phyloP scores from a whole-genome alignment of 2,797 vertebrate genomes.

The Rhinogobio ventralis region DNA sequence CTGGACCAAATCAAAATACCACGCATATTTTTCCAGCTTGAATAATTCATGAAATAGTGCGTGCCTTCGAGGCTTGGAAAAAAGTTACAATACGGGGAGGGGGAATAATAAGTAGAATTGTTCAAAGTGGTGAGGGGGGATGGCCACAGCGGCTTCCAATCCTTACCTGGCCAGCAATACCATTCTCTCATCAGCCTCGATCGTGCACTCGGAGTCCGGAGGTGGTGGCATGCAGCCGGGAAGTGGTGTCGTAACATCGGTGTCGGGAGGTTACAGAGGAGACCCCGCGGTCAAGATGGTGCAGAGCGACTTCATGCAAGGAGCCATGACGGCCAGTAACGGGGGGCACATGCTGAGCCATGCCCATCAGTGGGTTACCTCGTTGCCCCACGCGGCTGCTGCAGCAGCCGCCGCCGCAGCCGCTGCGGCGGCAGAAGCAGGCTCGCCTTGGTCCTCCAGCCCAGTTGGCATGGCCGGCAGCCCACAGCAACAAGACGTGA shows the following conservation, averaged over 20 bases:
- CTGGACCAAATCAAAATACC: slow-evolving; percentile 59
- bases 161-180: slow-evolving; percentile 91
- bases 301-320: slow-evolving; percentile 97
- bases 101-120: slow-evolving; percentile 60
- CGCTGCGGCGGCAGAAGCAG: slow-evolving; percentile 86
- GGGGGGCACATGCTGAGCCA: slow-evolving; percentile 96
- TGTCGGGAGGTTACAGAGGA: slow-evolving; percentile 88
- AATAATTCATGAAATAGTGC: slow-evolving; percentile 70
- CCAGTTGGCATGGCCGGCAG: slow-evolving; percentile 85
- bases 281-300: slow-evolving; percentile 94
- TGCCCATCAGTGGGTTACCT: slow-evolving; percentile 97
- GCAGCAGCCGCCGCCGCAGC: slow-evolving; percentile 86
- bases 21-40: slow-evolving; percentile 62
- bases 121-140: slow-evolving; percentile 75
- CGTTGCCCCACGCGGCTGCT: slow-evolving; percentile 91
- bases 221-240: slow-evolving; percentile 90
- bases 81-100: slow-evolving; percentile 68
- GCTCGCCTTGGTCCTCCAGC: slow-evolving; percentile 90
- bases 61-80: slow-evolving; percentile 60
- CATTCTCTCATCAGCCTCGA: slow-evolving; percentile 88
- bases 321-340: slow-evolving; percentile 93
- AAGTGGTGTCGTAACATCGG: slow-evolving; percentile 87
- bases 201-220: slow-evolving; percentile 89
- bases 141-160: slow-evolving; percentile 94
- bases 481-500: slow-evolving; percentile 86